phyloP scores from a whole-genome alignment of 2,888 invertebrate genomes.

The Meiosimyza platycephala region DNA sequence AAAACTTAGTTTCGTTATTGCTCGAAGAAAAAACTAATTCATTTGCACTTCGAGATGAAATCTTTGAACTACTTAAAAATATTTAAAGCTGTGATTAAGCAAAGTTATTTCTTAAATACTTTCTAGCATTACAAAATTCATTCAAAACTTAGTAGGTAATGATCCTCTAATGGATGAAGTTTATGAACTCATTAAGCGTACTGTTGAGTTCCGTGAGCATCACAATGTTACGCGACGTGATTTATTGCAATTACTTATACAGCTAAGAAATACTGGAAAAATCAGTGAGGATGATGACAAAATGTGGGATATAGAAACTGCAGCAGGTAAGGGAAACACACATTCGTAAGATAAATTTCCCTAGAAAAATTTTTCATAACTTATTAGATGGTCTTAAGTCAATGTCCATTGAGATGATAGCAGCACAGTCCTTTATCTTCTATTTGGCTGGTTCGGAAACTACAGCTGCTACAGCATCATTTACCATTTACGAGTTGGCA shows the following conservation, averaged over 20 bases:
- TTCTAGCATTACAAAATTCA: conserved; percentile 50
- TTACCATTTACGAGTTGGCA: conserved; percentile 66
- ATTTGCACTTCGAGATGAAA: not conserved
- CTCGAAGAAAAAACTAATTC: not conserved
- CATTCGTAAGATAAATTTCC: not conserved
- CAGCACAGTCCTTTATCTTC: conserved; percentile 66
- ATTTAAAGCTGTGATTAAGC: not conserved
- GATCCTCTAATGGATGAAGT: conserved; percentile 56
- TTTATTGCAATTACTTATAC: conserved; percentile 68
- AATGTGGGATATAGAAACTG: conserved; percentile 56
- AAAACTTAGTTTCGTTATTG: not conserved
- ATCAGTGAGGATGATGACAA: conserved; percentile 58
- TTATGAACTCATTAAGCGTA: conserved; percentile 62
- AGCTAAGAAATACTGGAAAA: conserved; percentile 66
- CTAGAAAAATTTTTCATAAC: too few relatives aligned
- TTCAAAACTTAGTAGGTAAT: conserved; percentile 49
- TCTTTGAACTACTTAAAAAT: not conserved
- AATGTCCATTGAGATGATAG: conserved; percentile 62
- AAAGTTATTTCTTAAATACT: not conserved
- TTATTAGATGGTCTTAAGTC: conserved; percentile 50
- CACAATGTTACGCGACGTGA: conserved; percentile 66
- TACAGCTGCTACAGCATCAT: conserved; percentile 65
- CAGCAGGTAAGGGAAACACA: conserved; percentile 45
- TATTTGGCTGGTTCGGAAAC: conserved; percentile 69
- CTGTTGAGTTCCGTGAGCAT: conserved; percentile 66